These are phyloP conservation scores for Aspidiotus rigidus DNA, from an alignment of 2,888 invertebrate genomes.

Conservation along the genomic window DNA sequence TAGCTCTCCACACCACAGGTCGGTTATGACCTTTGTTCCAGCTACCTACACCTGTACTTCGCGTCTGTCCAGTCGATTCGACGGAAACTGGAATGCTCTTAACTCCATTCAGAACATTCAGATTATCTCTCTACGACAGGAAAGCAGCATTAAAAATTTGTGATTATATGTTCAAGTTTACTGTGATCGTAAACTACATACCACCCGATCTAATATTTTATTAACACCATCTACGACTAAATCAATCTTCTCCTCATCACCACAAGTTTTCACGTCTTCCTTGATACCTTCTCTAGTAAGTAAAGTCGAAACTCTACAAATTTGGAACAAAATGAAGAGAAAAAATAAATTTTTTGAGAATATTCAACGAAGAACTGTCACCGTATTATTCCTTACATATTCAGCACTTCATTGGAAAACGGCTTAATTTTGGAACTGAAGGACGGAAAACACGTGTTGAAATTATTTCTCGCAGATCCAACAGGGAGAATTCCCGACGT, in stretches of 20 bases:
- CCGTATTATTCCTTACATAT: constrained; percentile 8
- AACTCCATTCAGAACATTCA: constrained; percentile 56
- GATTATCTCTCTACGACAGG: not conserved
- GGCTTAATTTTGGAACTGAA: constrained; percentile 17
- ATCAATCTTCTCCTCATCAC: constrained; percentile 61
- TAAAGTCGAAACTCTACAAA: constrained; percentile 48
- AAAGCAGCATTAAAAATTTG: not conserved
- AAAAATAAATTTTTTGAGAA: too few species aligned
- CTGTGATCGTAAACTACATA: constrained; percentile 43
- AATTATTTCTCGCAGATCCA: constrained; percentile 20
- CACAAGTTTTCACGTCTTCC: constrained; percentile 50
- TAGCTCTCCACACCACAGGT: constrained; percentile 36
- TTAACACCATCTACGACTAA: constrained; percentile 75
- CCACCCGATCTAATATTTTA: constrained; percentile 67
- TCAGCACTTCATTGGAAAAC: constrained; percentile 1
- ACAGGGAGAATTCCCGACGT: constrained; percentile 18
- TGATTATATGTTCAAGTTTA: not conserved
- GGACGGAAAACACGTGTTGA: constrained; percentile 16
- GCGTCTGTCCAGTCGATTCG: constrained; percentile 45
- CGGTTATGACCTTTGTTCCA: constrained; percentile 48
- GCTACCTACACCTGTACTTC: constrained; percentile 47
- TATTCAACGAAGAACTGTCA: not conserved
- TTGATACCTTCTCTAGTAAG: constrained; percentile 50
- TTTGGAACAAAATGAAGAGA: not conserved
- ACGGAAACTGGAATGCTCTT: constrained; percentile 48